Conservation (phyloP, 2,888 invertebrate species). For the Sinelater perroti region DNA sequence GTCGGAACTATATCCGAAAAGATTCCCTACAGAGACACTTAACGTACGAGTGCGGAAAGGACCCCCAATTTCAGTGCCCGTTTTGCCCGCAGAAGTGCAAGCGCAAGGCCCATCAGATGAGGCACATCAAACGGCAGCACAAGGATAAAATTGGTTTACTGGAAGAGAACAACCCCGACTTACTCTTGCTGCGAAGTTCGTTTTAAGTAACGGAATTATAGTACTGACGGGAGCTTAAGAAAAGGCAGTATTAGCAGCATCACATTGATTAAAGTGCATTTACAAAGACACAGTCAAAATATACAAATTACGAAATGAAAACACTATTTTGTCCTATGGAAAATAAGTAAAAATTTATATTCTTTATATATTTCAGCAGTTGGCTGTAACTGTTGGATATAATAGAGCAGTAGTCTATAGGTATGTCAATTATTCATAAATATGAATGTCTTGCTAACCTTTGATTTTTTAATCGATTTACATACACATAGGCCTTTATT, state of each 20-base stretch:
- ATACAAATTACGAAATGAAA: too few species aligned
- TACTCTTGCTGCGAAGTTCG: too few species aligned
- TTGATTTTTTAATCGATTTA: too few species aligned
- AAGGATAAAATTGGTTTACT: constrained; percentile 62
- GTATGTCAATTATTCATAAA: too few species aligned
- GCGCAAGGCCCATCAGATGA: constrained; percentile 44
- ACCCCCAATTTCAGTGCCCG: constrained; percentile 71
- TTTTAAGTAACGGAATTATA: neutral
- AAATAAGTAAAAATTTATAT: too few species aligned
- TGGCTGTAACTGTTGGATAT: too few species aligned
- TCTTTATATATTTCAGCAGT: too few species aligned
- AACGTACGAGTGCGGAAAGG: constrained; percentile 71
- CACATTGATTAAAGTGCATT: neutral
- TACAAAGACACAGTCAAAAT: too few species aligned
- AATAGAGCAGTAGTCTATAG: too few species aligned
- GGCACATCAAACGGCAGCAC: constrained; percentile 65
- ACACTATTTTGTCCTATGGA: too few species aligned
- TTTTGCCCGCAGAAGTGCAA: constrained; percentile 71
- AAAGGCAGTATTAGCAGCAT: neutral
- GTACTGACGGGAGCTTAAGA: neutral
- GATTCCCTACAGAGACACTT: constrained; percentile 46
- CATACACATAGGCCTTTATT: too few species aligned
- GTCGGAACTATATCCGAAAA: constrained; percentile 13
- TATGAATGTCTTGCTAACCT: too few species aligned
- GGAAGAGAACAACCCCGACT: constrained; percentile 60